Percentiles rank a stretch among this genome's conserved stretches.
phyloP scores from a whole-genome alignment of 2,113 vertebrate species.

The Gymnocephalus cernua region DNA sequence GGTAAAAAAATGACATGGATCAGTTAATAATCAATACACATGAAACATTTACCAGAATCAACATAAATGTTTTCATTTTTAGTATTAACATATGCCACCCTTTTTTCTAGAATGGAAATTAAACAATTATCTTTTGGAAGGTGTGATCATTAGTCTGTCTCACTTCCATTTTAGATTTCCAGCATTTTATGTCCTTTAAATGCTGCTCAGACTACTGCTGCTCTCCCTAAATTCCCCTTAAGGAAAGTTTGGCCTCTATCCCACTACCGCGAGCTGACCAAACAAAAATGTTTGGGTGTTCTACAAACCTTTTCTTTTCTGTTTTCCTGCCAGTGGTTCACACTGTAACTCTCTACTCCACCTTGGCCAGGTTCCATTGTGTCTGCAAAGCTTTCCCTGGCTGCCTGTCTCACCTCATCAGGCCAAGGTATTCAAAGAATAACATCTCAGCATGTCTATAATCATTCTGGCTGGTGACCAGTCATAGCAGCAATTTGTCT shows the following conservation, averaged over 20 bases:
- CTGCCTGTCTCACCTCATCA: conserved; percentile 56
- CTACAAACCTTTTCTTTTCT: conserved; percentile 45
- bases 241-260: conserved; percentile 34
- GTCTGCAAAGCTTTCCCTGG: conserved; percentile 57
- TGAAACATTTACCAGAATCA: background rate
- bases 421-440: conserved; percentile 49
- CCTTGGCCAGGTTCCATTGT: conserved; percentile 65
- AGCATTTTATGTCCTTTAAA: conserved; percentile 15
- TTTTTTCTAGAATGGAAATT: too few relatives aligned
- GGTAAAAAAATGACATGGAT: background rate
- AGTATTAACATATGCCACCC: background rate
- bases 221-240: conserved; percentile 51
- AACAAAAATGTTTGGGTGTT: conserved; percentile 66
- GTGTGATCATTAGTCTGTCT: background rate
- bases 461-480: conserved; percentile 60
- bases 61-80: background rate
- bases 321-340: conserved; percentile 54
- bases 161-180: conserved; percentile 8
- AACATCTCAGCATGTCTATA: conserved; percentile 56
- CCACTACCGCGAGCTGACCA: conserved; percentile 43
- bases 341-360: conserved; percentile 48
- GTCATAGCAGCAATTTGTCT: conserved; percentile 47
- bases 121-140: background rate
- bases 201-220: background rate
- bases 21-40: background rate